Evolutionary conservation across 2,797 vertebrate genomes (phyloP).

Genomic region (Tadarida brasiliensis): DNA sequence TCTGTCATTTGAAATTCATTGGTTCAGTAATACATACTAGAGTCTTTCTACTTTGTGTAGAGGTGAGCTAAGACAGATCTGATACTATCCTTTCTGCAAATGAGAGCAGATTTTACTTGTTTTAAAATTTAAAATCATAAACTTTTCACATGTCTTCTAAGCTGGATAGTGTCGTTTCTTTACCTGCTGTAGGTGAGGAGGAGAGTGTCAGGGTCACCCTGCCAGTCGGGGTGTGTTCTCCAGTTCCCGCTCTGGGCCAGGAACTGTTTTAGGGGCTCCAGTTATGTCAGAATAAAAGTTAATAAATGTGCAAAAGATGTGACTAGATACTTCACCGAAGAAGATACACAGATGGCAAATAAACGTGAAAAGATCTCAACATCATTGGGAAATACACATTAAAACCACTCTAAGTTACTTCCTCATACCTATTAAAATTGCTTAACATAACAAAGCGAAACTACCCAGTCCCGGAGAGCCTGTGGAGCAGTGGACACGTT

Average conservation of each 20-base stretch:
- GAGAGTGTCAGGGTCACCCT: neutral
- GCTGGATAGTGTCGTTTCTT: neutral
- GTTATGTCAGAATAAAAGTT: neutral
- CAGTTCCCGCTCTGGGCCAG: neutral
- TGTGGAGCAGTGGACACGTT: rapidly evolving
- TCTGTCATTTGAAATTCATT: neutral
- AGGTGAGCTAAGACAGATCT: neutral
- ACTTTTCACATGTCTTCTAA: neutral
- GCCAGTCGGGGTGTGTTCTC: neutral
- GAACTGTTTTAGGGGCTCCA: neutral
- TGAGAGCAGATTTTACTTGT: neutral
- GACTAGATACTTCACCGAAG: neutral
- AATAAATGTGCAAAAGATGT: neutral
- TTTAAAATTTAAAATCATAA: neutral
- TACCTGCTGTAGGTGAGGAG: neutral
- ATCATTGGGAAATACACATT: neutral
- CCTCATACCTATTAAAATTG: neutral
- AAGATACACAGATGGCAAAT: neutral
- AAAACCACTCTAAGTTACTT: neutral
- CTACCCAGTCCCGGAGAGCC: too few relatives aligned
- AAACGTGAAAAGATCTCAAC: neutral
- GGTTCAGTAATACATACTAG: neutral
- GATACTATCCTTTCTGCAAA: neutral
- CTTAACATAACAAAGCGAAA: neutral
- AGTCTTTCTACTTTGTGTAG: neutral